phyloP scores from a whole-genome alignment of 30 jellyfish, hydroid and myxozoan species.

The Pelagia noctiluca region DNA sequence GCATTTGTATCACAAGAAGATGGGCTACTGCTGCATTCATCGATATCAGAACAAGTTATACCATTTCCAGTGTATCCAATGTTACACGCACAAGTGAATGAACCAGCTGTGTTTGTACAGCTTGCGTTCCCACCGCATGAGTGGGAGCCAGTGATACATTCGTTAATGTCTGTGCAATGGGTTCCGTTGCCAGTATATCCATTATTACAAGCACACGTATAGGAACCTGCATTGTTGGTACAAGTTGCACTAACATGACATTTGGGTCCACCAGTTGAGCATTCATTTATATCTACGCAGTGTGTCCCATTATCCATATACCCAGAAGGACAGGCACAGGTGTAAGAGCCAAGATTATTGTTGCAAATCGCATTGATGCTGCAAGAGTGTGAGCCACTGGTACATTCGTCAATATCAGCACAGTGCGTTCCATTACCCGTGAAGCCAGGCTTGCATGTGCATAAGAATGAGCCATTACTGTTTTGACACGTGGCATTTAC shows the following conservation, averaged over 20 bases:
- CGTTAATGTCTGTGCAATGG: too few species aligned
- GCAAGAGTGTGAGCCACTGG: not conserved
- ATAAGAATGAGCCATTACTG: not conserved
- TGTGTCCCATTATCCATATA: not conserved
- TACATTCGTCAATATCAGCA: not conserved
- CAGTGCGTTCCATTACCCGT: not conserved
- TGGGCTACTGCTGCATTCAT: too few species aligned
- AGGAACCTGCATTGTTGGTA: not conserved
- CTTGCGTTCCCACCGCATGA: too few species aligned
- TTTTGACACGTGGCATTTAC: not conserved
- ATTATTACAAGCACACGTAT: not conserved
- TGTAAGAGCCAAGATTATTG: not conserved
- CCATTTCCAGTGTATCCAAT: too few species aligned
- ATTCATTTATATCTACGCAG: not conserved
- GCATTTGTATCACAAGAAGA: too few species aligned
- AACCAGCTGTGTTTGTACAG: too few species aligned
- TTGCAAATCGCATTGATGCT: not conserved
- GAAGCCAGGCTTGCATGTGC: not conserved
- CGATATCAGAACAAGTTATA: too few species aligned
- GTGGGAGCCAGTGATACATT: too few species aligned
- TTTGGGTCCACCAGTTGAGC: not conserved
- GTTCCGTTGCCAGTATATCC: not conserved
- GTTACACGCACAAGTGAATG: too few species aligned
- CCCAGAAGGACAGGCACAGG: not conserved
- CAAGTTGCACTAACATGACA: not conserved